Percentiles rank a stretch among this genome's conserved stretches.
Conservation (phyloP, 2,888 invertebrate species). For the Hybos culiciformis region DNA sequence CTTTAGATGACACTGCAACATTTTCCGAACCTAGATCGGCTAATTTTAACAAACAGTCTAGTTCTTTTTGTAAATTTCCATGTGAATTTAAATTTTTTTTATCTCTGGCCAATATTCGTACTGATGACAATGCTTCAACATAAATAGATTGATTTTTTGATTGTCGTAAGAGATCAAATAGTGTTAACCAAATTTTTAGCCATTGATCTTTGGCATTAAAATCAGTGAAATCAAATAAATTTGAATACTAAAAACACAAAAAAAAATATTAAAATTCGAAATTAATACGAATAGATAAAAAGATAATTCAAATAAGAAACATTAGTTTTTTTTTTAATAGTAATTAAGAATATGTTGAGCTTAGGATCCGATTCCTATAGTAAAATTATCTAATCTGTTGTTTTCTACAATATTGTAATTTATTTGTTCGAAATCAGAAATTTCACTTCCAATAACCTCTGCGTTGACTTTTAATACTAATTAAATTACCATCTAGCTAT, state of each 20-base stretch:
- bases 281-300: no score
- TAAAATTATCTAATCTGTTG: no score
- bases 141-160: conserved; percentile 19
- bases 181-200: conserved; percentile 29
- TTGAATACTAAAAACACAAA: conserved; percentile 24
- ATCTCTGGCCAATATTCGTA: conserved; percentile 53
- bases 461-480: no score
- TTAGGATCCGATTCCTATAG: no score
- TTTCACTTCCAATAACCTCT: no score
- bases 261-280: no score
- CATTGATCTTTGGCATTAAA: conserved; percentile 31
- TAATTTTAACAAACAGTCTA: conserved; percentile 51
- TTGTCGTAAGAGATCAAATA: conserved; percentile 29
- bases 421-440: no score
- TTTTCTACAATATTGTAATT: no score
- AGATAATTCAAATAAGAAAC: no score
- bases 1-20: conserved; percentile 16
- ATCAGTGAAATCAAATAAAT: conserved; percentile 28
- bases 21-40: conserved; percentile 44
- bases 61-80: conserved; percentile 48
- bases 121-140: conserved; percentile 27
- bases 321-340: no score
- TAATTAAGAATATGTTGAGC: no score
- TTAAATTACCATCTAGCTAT: no score
- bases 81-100: conserved; percentile 51